Evolutionary conservation across 2,797 vertebrate genomes (phyloP).

Genomic region (Mallotus villosus): DNA sequence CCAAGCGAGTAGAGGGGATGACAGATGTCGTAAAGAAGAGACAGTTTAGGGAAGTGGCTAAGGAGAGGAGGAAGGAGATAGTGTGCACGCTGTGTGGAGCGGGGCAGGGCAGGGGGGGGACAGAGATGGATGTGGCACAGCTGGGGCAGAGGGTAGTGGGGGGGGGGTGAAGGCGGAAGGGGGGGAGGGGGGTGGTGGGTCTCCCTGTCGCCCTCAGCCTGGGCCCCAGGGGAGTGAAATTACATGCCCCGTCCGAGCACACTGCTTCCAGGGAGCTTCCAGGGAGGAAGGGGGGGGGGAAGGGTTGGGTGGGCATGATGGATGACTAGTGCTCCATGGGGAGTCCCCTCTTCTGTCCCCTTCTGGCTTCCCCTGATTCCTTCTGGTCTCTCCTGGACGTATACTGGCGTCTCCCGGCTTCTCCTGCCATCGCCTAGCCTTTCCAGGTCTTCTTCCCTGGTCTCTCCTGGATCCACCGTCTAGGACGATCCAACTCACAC

Average conservation of each 20-base stretch:
- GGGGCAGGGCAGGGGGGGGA: constrained; percentile 1
- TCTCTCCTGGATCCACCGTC: neutral
- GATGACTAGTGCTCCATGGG: constrained; percentile 8
- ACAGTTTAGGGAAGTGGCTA: neutral
- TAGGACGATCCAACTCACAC: neutral
- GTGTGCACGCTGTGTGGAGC: neutral
- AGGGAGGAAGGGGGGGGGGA: neutral
- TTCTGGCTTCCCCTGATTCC: neutral
- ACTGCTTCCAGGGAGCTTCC: neutral
- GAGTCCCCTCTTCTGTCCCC: neutral
- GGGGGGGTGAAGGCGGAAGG: neutral
- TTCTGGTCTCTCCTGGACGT: too few relatives aligned
- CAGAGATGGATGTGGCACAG: constrained; percentile 25
- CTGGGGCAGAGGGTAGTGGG: constrained; percentile 10
- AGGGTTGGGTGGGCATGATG: constrained; percentile 2
- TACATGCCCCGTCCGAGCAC: constrained; percentile 20
- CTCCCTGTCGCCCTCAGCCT: constrained; percentile 14
- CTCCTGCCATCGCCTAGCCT: too few relatives aligned
- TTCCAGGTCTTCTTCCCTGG: neutral
- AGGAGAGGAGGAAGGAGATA: constrained; percentile 1
- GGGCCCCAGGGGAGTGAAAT: constrained; percentile 20
- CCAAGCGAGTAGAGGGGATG: neutral
- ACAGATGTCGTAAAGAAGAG: neutral
- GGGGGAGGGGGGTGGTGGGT: neutral
- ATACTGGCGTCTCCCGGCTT: too few relatives aligned